Evolutionary conservation across 2,888 invertebrate genomes (phyloP), one percentile per base, ranked within the genome.

Genomic region (Stenichneumon culpator): DNA sequence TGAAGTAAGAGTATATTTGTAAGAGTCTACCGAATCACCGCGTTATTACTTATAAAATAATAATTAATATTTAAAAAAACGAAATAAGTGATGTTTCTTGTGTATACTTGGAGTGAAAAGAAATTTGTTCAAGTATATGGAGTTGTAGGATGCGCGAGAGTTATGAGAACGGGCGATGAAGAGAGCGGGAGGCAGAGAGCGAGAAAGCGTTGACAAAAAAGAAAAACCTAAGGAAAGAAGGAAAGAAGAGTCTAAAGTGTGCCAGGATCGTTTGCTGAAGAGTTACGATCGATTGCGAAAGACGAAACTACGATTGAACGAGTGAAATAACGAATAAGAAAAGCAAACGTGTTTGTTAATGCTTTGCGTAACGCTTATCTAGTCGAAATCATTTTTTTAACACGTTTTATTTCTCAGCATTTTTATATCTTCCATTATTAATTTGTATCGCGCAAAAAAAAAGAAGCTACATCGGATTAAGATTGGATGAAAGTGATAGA

Each of bases 41-140:
- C 86, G 87, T 90, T 89, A 89, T 86, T 87, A 89, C 81, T 87
- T 87, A 88, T 87, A 39, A 86, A 85, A 87, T 86, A 86, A 84
- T 84, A 75, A 81, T 60, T 77, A 82, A 83, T 83, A 80, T 77
- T 77, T 52, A 78, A 79, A 74, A 88, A 73, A 87, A 88, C 83
- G 70, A 79, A 57, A 78, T 87, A 87, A 86, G 86, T 86, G 85
- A 89, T 88, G 86, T 88, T 86, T 89, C 83, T 89, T 84, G 86
- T 90, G 86, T 89, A 86, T 87, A 89, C 79, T 82, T 85, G 86
- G 68, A 39, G 78, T 52, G 57, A 67, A 67, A 22, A 52, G 70
- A 86, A 68, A 69, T 79, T 75, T 73, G 65, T 79, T 84, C 79
- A 57, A 80, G 82, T 80, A 77, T 80, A 82, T 81, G 75, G 77